phyloP scores from a whole-genome alignment of 2,888 invertebrate species.

The Phyllotreta cruciferae region DNA sequence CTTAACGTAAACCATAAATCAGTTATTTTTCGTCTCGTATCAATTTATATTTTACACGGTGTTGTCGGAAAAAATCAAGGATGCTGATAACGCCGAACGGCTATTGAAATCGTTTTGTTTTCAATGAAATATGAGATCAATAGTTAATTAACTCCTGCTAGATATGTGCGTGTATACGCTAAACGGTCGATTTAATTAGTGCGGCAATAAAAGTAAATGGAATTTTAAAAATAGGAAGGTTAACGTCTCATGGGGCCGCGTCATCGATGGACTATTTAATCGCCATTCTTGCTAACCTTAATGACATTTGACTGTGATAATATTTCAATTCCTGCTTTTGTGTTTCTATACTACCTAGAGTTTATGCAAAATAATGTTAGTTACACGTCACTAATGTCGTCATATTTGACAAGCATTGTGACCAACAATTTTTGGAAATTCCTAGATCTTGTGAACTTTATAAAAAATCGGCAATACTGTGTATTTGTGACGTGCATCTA shows the following conservation, averaged over 20 bases:
- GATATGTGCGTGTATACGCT: constrained; percentile 1
- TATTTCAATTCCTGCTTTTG: too few species aligned
- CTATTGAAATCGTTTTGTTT: constrained; percentile 23
- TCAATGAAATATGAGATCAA: constrained; percentile 20
- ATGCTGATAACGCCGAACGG: constrained; percentile 23
- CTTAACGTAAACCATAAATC: constrained; percentile 25
- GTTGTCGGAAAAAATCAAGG: constrained; percentile 31
- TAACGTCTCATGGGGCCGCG: background rate
- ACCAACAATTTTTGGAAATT: too few species aligned
- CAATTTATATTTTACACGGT: constrained; percentile 18
- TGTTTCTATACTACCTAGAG: too few species aligned
- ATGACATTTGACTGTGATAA: too few species aligned
- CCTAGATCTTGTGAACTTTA: too few species aligned
- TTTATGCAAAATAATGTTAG: too few species aligned
- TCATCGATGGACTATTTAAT: background rate
- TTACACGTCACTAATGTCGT: too few species aligned
- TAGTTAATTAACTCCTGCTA: constrained; percentile 20
- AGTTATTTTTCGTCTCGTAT: constrained; percentile 21
- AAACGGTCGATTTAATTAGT: constrained; percentile 8
- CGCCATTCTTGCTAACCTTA: too few species aligned
- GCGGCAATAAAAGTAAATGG: constrained; percentile 9
- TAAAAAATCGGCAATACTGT: too few species aligned
- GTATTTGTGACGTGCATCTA: too few species aligned
- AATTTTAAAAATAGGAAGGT: constrained; percentile 14
- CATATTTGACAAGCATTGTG: too few species aligned